Percentiles rank a stretch among this genome's conserved stretches.
These are phyloP conservation scores for Malurus alboscapulatus DNA, from an alignment of 2,113 vertebrate species.

Conservation along the genomic window DNA sequence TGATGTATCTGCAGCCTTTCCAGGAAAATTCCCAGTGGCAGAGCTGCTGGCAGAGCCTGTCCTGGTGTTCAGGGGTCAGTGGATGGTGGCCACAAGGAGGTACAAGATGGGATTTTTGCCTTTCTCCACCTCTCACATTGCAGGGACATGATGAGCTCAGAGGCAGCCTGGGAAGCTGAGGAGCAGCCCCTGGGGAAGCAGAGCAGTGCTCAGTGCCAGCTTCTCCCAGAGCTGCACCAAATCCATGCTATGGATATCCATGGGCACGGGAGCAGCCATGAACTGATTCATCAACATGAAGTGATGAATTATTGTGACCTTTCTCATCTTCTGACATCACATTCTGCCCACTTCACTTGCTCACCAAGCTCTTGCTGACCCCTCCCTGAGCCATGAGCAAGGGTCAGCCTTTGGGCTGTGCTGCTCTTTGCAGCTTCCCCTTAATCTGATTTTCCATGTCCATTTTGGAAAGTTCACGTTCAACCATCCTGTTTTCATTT, in stretches of 20 bases:
- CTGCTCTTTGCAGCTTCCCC: not conserved
- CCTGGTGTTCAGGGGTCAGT: no score
- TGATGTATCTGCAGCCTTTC: not conserved
- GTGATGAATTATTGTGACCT: not conserved
- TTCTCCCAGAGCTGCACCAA: not conserved
- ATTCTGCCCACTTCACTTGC: not conserved
- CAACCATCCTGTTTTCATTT: not conserved
- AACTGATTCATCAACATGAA: no score
- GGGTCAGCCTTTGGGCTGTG: not conserved
- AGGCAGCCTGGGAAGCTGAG: not conserved
- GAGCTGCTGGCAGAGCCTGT: not conserved
- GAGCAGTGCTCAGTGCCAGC: not conserved
- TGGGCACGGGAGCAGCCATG: not conserved
- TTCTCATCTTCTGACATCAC: not conserved
- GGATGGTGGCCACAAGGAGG: not conserved
- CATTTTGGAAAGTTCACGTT: not conserved
- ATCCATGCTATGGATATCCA: not conserved
- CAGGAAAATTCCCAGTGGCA: not conserved
- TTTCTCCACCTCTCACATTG: not conserved
- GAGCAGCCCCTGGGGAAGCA: not conserved
- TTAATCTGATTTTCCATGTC: not conserved
- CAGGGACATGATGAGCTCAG: not conserved
- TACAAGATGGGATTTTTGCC: not conserved
- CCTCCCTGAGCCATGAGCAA: not conserved
- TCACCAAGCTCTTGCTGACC: not conserved